Conservation (phyloP, 2,888 invertebrate species). For the Teleogryllus oceanicus region DNA sequence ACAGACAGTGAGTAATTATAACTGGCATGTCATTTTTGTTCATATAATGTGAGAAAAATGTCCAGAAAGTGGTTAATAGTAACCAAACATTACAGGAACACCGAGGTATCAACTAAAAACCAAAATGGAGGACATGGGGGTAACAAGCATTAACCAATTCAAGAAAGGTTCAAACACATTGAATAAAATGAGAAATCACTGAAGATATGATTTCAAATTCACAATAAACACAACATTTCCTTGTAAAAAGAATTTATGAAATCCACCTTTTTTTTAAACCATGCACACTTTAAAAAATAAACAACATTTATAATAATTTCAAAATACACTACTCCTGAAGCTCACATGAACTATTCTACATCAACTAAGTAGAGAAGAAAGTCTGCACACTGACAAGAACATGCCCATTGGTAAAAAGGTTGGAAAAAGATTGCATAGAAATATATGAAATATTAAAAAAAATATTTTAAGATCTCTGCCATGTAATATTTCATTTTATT, state of each 20-base stretch:
- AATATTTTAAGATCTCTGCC: too few species aligned
- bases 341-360: slow-evolving; percentile 1
- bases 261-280: slow-evolving; percentile 18
- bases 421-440: not conserved
- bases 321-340: slow-evolving; percentile 10
- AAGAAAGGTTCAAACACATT: slow-evolving; percentile 25
- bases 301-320: slow-evolving; percentile 18
- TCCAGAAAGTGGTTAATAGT: slow-evolving; percentile 19
- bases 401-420: not conserved
- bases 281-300: slow-evolving; percentile 10
- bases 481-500: not conserved
- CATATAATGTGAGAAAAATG: slow-evolving; percentile 9
- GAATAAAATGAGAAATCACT: slow-evolving; percentile 22
- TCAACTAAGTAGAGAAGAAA: slow-evolving; percentile 18
- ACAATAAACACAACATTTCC: slow-evolving; percentile 9
- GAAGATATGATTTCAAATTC: slow-evolving; percentile 1
- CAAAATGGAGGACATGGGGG: slow-evolving; percentile 22
- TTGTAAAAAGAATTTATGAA: not conserved
- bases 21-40: not conserved
- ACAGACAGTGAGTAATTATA: not conserved
- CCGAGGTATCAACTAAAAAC: slow-evolving; percentile 35
- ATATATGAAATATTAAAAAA: too few species aligned
- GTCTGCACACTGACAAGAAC: slow-evolving; percentile 7
- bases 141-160: slow-evolving; percentile 27
- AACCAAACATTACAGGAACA: slow-evolving; percentile 26